Evolutionary conservation across 2,797 vertebrate species (phyloP).

Genomic region (Dicrostonyx torquatus): DNA sequence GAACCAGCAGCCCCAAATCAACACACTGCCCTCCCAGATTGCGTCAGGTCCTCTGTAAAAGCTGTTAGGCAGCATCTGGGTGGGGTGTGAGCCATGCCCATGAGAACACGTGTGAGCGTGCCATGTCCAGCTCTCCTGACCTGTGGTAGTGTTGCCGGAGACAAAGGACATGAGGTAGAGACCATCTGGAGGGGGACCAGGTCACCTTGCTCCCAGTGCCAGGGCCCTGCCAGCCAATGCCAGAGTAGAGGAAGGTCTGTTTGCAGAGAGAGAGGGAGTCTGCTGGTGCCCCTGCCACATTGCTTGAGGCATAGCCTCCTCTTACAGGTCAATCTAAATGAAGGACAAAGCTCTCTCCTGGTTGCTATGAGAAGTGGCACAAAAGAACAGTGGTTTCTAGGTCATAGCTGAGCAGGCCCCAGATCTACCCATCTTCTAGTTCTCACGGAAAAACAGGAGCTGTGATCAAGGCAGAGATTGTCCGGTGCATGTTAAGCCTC

Average conservation of each 20-base stretch:
- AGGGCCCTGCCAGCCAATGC: not conserved
- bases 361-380: not conserved
- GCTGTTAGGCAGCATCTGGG: slow-evolving; percentile 75
- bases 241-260: not conserved
- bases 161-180: not conserved
- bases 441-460: not conserved
- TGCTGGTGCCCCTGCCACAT: not conserved
- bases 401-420: not conserved
- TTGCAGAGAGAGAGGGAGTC: not conserved
- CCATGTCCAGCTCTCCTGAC: slow-evolving; percentile 75
- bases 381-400: slow-evolving; percentile 58
- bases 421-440: not conserved
- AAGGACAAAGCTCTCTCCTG: not conserved
- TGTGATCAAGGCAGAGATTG: not conserved
- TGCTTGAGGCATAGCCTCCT: not conserved
- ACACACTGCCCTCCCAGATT: slow-evolving; percentile 54
- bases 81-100: not conserved
- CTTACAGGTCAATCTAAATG: not conserved
- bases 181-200: not conserved
- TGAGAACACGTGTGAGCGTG: slow-evolving; percentile 79
- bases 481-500: not conserved
- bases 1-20: slow-evolving; percentile 60
- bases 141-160: slow-evolving; percentile 55
- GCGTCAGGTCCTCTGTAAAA: slow-evolving; percentile 84
- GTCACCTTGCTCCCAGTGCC: not conserved